Conservation (phyloP, 2,888 invertebrate species). For the Maniola hyperantus region DNA sequence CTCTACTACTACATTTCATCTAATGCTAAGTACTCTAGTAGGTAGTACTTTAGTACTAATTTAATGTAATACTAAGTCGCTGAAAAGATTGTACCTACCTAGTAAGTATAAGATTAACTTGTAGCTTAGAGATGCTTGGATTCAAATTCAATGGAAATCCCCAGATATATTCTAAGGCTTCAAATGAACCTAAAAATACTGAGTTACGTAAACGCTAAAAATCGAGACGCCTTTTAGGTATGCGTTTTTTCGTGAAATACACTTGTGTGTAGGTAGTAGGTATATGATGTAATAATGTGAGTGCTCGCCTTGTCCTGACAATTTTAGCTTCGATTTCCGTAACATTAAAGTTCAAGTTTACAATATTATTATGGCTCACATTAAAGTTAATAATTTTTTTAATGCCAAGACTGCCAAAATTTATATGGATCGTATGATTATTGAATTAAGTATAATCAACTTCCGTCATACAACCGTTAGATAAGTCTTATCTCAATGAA, state of each 20-base stretch:
- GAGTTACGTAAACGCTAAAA: not conserved
- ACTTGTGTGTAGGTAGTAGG: not conserved
- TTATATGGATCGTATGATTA: slow-evolving; percentile 9
- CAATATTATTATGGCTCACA: not conserved
- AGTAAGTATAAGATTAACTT: no score
- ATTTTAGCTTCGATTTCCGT: not conserved
- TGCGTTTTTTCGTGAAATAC: not conserved
- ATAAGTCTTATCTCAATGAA: not conserved
- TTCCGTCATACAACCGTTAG: not conserved
- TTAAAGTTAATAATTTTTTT: slow-evolving; percentile 13
- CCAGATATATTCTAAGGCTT: not conserved
- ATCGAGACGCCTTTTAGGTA: not conserved
- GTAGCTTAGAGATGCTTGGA: no score
- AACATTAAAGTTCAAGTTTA: slow-evolving; percentile 6
- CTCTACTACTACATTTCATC: no score
- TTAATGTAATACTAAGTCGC: no score
- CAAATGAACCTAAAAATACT: not conserved
- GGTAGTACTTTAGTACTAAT: no score
- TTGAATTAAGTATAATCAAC: not conserved
- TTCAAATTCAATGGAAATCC: not conserved
- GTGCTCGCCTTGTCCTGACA: not conserved
- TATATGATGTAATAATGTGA: not conserved
- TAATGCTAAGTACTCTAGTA: no score
- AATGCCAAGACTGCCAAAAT: not conserved
- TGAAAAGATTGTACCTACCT: no score